Evolutionary conservation across 2,797 vertebrate genomes (phyloP).

Genomic region (Phataginus tricuspis): DNA sequence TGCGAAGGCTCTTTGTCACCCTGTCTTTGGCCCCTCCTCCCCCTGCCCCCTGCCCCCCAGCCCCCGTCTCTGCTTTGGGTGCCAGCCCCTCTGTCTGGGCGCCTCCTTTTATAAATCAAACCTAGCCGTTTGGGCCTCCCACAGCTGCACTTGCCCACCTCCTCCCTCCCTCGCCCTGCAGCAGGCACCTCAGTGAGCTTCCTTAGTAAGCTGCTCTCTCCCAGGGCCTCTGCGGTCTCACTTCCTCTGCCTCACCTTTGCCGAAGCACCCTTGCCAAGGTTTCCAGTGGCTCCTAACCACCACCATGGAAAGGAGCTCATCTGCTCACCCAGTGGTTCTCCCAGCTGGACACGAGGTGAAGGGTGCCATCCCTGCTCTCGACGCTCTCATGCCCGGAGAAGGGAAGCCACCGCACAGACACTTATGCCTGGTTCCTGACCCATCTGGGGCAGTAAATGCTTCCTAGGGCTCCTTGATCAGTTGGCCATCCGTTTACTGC

Average conservation of each 20-base stretch:
- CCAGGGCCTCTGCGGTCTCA: slow-evolving; percentile 58
- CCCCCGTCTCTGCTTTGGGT: background rate
- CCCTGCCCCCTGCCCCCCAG: background rate
- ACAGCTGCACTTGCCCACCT: background rate
- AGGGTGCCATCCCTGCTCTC: background rate
- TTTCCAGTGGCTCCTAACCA: background rate
- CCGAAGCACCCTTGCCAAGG: slow-evolving; percentile 43
- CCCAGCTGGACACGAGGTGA: background rate
- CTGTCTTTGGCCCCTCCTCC: background rate
- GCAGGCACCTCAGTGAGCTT: slow-evolving; percentile 48
- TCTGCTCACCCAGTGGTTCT: background rate
- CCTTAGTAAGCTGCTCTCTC: slow-evolving; percentile 54
- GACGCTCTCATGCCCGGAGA: background rate
- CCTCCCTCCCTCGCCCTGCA: background rate
- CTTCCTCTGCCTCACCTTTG: slow-evolving; percentile 50
- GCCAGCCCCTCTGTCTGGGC: background rate
- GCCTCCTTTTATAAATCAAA: background rate
- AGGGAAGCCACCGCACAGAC: background rate
- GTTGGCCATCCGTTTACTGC: background rate
- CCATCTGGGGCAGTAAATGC: background rate
- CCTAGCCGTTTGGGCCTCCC: slow-evolving; percentile 43
- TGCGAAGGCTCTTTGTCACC: background rate
- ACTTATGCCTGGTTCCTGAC: background rate
- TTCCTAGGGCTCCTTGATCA: background rate
- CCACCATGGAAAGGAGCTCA: background rate